Base-by-base conservation (phyloP, 2,888 invertebrate species). In the Hipparchia sbordonii region DNA sequence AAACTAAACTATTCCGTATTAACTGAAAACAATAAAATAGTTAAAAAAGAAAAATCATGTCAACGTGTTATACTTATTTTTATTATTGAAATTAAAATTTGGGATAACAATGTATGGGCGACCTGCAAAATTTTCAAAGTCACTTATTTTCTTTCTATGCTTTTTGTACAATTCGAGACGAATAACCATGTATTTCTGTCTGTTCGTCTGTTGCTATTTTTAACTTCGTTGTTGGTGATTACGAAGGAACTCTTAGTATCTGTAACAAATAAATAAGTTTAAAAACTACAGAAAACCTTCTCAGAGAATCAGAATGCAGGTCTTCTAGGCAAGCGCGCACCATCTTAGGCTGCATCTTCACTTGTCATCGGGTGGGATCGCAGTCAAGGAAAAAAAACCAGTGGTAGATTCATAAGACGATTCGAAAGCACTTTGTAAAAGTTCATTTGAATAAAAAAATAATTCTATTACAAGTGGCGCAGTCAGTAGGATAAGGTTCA, bases 91-190 rank as follows among this genome's bases (percentile, higher is more conserved):
- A 85, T 77, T 78, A 77, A 74, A 79, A 70, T 68, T 33, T 60
- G 78, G 76, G 80, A 77, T 77, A 75, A 74, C 71, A 76, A 76
- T 51, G 48, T 48, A 10, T 48, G 70, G 68, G 84, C 87, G 60
- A 68, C 76, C 90, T 89, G 87, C 90, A 89, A 89, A 89, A 89
- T 89, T 89, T 88, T 87, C 89, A 84, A 83, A 82, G 79, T 79
- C 88, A 86, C 87, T 82, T 59, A 62, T 67, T 74, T 33, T 52
- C 33, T 68, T 51, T 45, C 59, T 68, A 75, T 69, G 52, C 8
- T 61, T 62, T 62, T 59, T 60, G 60, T 74, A 75, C 71, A 70
- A 54, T 52, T 70, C 57, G 61, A 65, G 68, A 70, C 63, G 39
- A 45, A 1, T 39, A 45, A 61, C 59, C 39, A 23, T 57, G 23